Evolutionary conservation across 1,140 invertebrate genomes (phyloP).

Genomic region (Drosophila bocqueti): DNA sequence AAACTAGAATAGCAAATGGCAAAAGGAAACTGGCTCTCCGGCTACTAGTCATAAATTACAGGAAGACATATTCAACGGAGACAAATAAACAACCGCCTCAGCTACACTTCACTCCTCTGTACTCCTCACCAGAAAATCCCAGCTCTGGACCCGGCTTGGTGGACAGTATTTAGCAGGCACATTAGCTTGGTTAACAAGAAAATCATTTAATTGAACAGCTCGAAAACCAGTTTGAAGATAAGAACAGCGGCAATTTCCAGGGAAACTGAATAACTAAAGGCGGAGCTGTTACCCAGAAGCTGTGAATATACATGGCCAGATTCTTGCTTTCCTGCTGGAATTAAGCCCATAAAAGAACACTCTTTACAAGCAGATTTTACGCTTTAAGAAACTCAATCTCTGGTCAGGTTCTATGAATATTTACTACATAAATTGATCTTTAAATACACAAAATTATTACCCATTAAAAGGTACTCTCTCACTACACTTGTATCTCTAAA

Average conservation of each 20-base stretch:
- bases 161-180: slow-evolving; percentile 64
- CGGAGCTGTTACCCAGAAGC: slow-evolving; percentile 26
- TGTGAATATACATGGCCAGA: slow-evolving; percentile 28
- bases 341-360: neutral
- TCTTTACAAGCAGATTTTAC: neutral
- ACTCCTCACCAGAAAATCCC: neutral
- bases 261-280: slow-evolving; percentile 2
- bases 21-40: slow-evolving; percentile 51
- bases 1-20: slow-evolving; percentile 31
- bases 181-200: slow-evolving; percentile 52
- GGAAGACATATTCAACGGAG: slow-evolving; percentile 53
- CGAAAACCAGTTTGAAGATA: slow-evolving; percentile 30
- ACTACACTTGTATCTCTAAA: slow-evolving; percentile 16
- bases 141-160: neutral
- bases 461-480: slow-evolving; percentile 3
- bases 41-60: slow-evolving; percentile 71
- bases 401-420: neutral
- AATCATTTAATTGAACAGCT: slow-evolving; percentile 57
- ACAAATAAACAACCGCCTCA: slow-evolving; percentile 50
- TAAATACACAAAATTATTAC: neutral
- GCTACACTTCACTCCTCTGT: neutral
- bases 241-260: slow-evolving; percentile 1
- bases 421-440: neutral
- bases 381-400: neutral
- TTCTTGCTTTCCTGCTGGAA: neutral